Evolutionary conservation across 2,113 vertebrate genomes (phyloP).

Genomic region (Eupsittula cactorum): DNA sequence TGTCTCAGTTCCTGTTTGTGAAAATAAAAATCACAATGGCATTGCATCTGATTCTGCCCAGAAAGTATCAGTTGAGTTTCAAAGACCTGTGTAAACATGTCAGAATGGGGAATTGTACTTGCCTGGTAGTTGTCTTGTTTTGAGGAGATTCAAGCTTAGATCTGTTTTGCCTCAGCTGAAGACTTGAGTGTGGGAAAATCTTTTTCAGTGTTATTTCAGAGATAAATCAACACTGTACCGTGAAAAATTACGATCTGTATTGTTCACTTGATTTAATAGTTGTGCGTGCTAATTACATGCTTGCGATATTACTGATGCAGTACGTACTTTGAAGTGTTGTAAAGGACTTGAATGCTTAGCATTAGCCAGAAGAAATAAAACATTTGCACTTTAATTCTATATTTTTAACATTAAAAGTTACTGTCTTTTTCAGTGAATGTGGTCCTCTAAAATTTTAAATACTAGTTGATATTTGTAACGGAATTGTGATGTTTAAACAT

Average conservation of each 20-base stretch:
- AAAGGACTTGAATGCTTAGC: background rate
- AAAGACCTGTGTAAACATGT: background rate
- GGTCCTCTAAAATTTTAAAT: background rate
- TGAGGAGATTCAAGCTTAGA: background rate
- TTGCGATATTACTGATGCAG: background rate
- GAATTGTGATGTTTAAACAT: background rate
- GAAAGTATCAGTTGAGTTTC: background rate
- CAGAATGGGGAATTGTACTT: background rate
- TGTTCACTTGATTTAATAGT: background rate
- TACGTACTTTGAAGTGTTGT: background rate
- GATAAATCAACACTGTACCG: background rate
- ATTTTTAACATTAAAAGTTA: constrained; percentile 8
- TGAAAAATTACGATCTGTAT: background rate
- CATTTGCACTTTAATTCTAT: background rate
- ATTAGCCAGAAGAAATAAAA: background rate
- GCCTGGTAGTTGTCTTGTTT: background rate
- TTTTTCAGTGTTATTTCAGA: background rate
- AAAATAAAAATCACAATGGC: background rate
- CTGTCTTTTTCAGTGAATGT: background rate
- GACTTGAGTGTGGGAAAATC: background rate
- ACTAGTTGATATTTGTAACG: background rate
- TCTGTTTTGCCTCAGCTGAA: background rate
- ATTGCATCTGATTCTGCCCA: background rate
- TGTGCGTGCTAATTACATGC: background rate
- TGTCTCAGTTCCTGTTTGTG: background rate